These are phyloP conservation scores for Lottia gigantea DNA, from an alignment of 2,888 invertebrate genomes.

Conservation along the genomic window DNA sequence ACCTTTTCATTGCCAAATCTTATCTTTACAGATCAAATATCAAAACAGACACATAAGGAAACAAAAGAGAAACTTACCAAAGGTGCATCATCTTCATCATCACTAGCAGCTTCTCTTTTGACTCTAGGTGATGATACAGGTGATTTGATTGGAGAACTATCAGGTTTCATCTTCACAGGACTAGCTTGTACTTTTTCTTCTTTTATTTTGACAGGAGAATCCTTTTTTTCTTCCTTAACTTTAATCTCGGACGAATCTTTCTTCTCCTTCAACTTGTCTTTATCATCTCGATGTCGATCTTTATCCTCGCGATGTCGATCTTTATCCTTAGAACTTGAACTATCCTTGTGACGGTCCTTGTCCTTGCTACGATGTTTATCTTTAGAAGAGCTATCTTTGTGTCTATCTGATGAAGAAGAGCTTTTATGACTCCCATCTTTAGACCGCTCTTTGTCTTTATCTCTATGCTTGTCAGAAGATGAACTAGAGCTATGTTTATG, in stretches of 20 bases:
- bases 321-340: conserved; percentile 14
- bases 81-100: conserved; percentile 52
- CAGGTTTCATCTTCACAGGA: conserved; percentile 30
- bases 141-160: conserved; percentile 18
- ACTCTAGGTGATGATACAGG: conserved; percentile 24
- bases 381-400: conserved; percentile 23
- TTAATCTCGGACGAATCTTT: too few relatives aligned
- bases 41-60: too few relatives aligned
- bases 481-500: conserved; percentile 26
- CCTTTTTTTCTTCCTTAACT: conserved; percentile 13
- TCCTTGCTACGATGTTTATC: conserved; percentile 26
- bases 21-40: too few relatives aligned
- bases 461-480: conserved; percentile 19
- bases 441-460: conserved; percentile 23
- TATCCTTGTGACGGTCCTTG: not conserved
- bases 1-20: too few relatives aligned
- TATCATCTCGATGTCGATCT: not conserved
- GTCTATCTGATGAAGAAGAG: conserved; percentile 29
- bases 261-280: not conserved
- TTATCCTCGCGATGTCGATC: conserved; percentile 8
- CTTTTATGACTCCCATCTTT: conserved; percentile 23
- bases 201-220: conserved; percentile 23
- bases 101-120: conserved; percentile 30
- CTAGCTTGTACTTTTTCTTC: conserved; percentile 21
- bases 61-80: too few relatives aligned